Base-by-base conservation (phyloP, 1,140 invertebrate species). In the Trichonephila inaurata region DNA sequence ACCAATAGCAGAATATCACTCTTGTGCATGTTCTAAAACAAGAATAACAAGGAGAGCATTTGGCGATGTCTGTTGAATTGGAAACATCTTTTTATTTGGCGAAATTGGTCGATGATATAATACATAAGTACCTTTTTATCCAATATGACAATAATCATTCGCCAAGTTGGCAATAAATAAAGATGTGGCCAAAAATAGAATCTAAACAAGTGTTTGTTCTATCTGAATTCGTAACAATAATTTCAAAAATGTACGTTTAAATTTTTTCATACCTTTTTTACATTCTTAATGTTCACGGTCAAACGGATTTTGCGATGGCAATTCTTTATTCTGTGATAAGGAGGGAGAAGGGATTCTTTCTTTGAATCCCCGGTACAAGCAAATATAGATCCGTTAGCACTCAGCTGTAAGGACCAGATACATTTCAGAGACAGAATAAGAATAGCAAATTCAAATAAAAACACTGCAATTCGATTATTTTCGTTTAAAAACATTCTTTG, bases 251-350 rank as follows among this genome's bases (percentile, higher is more conserved):
- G 33, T 40, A 40, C 33, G 33, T 7, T 14, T 14, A 85, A 24
- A 12, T 28, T 85, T 0, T 28, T 8, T 5, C 7, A 28, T 89
- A 89, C 88, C 88, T 89, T 89, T 58, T 77, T 28, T 21, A 19
- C 7, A n/a, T 89, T 89, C 12, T 16, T n/a, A n/a, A 89, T 69
- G 24, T 89, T 58, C 18, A 89, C 44, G 0, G 40, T 89, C 19
- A 89, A 7, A 4, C 88, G 33, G 8, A 89, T 89, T 89, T 89
- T 89, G 6, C 88, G 33, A 28, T 89, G 64, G 12, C 88, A 89
- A 14, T 89, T 66, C 16, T 51, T 28, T 16, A 89, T 77, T 3
- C 10, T 60, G 61, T 89, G 88, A 51, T 72, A 72, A n/a, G 88
- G 66, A 24, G 88, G 86, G 51, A 51, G 16, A 21, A 19, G 21